These are phyloP conservation scores for Drosophila repleta DNA, from an alignment of 1,140 invertebrate genomes.

Conservation along the genomic window DNA sequence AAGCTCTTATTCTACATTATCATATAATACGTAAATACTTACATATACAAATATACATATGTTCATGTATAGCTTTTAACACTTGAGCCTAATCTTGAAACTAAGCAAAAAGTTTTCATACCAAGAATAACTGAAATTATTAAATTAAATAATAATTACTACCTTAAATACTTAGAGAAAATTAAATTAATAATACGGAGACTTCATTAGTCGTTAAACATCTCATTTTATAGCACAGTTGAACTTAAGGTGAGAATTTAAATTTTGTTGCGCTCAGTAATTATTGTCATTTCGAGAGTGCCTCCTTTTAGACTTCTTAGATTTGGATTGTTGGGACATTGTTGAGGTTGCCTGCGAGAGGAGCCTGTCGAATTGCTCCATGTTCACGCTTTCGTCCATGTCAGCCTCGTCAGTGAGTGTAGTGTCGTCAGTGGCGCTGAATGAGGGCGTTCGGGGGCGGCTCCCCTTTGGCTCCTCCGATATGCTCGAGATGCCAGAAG, in stretches of 20 bases:
- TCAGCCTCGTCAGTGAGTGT: slow-evolving; percentile 2
- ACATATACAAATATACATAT: background rate
- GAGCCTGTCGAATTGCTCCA: background rate
- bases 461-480: no score
- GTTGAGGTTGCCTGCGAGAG: background rate
- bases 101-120: slow-evolving; percentile 5
- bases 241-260: no score
- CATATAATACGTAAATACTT: background rate
- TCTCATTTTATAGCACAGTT: no score
- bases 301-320: background rate
- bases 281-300: background rate
- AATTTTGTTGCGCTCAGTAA: no score
- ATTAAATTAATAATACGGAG: no score
- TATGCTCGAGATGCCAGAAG: background rate
- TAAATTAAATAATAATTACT: background rate
- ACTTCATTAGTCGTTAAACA: no score
- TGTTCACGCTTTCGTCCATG: background rate
- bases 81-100: background rate
- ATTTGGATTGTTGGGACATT: background rate
- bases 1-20: background rate
- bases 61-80: background rate
- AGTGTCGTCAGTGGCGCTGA: slow-evolving; percentile 1
- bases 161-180: no score
- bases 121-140: background rate
- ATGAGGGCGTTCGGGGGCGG: slow-evolving; percentile 18